Evolutionary conservation across 2,888 invertebrate species (phyloP), one percentile per base, ranked within the genome.

Genomic region (Malachius bipustulatus): DNA sequence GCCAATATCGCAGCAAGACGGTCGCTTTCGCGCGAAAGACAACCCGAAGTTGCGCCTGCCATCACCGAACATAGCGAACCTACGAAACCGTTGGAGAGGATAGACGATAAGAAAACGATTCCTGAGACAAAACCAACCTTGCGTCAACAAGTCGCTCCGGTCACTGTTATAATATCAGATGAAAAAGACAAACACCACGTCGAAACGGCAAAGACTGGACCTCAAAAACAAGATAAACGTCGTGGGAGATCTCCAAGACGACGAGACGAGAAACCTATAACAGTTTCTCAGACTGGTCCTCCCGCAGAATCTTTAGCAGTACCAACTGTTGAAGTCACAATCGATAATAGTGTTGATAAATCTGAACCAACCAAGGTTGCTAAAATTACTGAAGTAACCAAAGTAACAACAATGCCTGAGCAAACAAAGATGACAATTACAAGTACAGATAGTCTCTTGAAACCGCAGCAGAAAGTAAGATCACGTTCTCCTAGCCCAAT

Each of bases 1-100:
- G 77, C 80, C 48, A 80, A 75, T 58, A 79, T 82, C 55, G 70
- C 79, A 52, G 75, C 80, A 54, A 76, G 79, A 48, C 63, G 65
- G 41, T 56, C 64, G 47, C 47, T 45, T 43, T 55, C 57, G 16
- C 50, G 52, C 42, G 55, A 55, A 46, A 48, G 51, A 19, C 24
- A 6, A 19, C 24, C 6, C 24, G 8, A 12, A 6, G 8, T 16
- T 16, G 11, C 28, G 11, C 14, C 30, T 15, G 32, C 32, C 19
- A 26, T 16, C 8, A 16, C 32, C 11, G 11, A 11, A 28, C 9
- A 6, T 9, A 6, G 9, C 11, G 11, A 9, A 28, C 9, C 6
- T 19, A 19, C 6, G 24, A 36, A 26, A 31, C n/a, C 24, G n/a
- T n/a, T 19, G 42, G 44, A 48, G 43, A 44, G 37, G 35, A 34